Conservation (phyloP, 2,888 invertebrate genomes). For the Neelides folsomi region DNA sequence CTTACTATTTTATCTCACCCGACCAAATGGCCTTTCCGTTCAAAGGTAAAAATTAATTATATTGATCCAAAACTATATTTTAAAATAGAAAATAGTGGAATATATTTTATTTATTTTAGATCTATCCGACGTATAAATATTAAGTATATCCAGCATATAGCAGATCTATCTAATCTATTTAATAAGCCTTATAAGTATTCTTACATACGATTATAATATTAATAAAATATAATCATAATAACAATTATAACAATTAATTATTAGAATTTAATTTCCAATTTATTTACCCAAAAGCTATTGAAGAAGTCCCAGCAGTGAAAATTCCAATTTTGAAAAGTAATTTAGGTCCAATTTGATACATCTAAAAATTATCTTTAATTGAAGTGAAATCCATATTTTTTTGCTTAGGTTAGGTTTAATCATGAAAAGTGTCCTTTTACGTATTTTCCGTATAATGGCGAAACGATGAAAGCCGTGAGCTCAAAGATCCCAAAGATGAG, state of each 20-base stretch:
- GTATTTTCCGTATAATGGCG: constrained; percentile 67
- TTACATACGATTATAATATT: too few species aligned
- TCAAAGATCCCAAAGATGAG: constrained; percentile 78
- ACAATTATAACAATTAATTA: too few species aligned
- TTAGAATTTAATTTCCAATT: neutral
- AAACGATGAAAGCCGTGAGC: constrained; percentile 64
- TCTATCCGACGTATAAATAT: too few species aligned
- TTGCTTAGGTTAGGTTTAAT: neutral
- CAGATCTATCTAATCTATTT: too few species aligned
- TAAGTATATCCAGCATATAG: too few species aligned
- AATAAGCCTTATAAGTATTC: too few species aligned
- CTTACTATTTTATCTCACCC: neutral
- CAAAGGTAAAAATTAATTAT: too few species aligned
- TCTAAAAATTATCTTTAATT: constrained; percentile 37
- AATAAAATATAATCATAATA: too few species aligned
- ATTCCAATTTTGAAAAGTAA: constrained; percentile 68
- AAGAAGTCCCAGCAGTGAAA: constrained; percentile 66
- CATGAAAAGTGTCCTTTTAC: constrained; percentile 36
- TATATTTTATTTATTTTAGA: too few species aligned
- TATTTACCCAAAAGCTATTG: constrained; percentile 65
- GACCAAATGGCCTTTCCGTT: neutral
- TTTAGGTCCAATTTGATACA: constrained; percentile 65
- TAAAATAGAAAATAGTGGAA: too few species aligned
- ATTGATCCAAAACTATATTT: too few species aligned
- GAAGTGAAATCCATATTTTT: neutral